Evolutionary conservation across 2,888 invertebrate species (phyloP).

Genomic region (Tenthredo mesomela): DNA sequence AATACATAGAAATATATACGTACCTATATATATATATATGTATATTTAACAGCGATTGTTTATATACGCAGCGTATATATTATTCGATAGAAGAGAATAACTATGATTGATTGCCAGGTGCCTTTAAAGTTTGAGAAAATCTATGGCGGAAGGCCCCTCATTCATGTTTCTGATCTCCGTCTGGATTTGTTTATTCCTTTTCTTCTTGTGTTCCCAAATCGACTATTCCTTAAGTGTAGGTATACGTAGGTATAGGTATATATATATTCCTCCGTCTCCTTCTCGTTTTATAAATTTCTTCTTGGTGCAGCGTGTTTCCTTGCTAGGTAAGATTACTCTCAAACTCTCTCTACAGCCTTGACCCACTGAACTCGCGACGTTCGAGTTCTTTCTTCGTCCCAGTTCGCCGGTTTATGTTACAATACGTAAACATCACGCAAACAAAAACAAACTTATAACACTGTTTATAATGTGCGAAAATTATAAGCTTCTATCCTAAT

Average conservation of each 20-base stretch:
- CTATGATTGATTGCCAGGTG: not conserved
- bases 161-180: not conserved
- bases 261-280: conserved; percentile 53
- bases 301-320: conserved; percentile 36
- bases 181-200: conserved; percentile 45
- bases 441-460: not conserved
- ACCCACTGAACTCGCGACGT: conserved; percentile 65
- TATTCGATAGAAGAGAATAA: not conserved
- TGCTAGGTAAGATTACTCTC: conserved; percentile 57
- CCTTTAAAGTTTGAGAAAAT: not conserved
- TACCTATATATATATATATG: not conserved
- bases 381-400: conserved; percentile 50
- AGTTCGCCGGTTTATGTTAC: conserved; percentile 17
- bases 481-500: not conserved
- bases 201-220: conserved; percentile 50
- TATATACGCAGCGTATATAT: not conserved
- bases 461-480: not conserved
- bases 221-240: conserved; percentile 24
- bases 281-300: conserved; percentile 39
- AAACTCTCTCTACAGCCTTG: conserved; percentile 68
- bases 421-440: conserved; percentile 9
- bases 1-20: not conserved
- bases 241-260: conserved; percentile 57
- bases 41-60: conserved; percentile 10
- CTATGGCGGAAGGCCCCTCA: not conserved